Conservation (phyloP, 2,113 vertebrate species). For the Nyctibius bracteatus region DNA sequence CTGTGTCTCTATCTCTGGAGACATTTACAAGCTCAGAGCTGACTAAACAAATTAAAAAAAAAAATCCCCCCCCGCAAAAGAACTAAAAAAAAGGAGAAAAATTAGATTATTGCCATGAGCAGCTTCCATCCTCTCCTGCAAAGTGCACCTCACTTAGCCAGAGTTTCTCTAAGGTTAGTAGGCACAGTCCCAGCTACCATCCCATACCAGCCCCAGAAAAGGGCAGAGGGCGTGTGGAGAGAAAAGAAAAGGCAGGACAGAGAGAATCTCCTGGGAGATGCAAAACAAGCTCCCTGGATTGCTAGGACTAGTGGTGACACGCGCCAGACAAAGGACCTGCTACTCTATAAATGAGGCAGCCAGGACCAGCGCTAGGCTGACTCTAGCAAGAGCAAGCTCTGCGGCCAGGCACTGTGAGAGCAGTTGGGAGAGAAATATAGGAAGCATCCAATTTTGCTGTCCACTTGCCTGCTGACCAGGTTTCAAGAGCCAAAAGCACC, state of each 20-base stretch:
- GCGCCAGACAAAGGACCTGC: slow-evolving; percentile 83
- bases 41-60: neutral
- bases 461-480: neutral
- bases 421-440: neutral
- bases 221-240: neutral
- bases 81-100: neutral
- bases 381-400: neutral
- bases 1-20: neutral
- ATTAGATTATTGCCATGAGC: neutral
- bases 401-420: neutral
- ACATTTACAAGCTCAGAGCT: neutral
- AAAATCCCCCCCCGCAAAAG: neutral
- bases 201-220: neutral
- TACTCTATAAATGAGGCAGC: slow-evolving; percentile 81
- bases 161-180: neutral
- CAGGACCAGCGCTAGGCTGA: slow-evolving; percentile 7
- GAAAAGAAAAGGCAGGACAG: slow-evolving; percentile 5
- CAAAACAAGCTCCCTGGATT: slow-evolving; percentile 62
- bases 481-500: neutral
- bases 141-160: neutral
- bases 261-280: slow-evolving; percentile 70
- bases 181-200: neutral
- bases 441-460: neutral
- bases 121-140: neutral
- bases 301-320: slow-evolving; percentile 73